Conservation (phyloP, 2,888 invertebrate genomes). For the Plebejus argus region DNA sequence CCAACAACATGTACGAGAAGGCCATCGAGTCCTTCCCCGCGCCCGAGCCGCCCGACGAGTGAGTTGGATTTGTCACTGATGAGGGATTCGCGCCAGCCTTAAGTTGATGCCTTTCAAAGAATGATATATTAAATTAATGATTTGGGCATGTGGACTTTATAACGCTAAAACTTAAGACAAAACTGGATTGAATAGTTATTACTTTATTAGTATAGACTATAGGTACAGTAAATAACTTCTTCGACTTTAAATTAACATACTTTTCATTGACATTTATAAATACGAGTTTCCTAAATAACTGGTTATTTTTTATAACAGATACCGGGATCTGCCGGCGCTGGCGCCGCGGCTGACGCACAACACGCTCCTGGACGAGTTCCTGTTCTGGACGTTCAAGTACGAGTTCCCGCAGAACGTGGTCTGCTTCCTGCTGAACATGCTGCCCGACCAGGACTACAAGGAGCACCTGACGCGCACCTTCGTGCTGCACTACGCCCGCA, state of each 20-base stretch:
- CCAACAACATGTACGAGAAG: conserved; percentile 88
- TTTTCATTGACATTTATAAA: too few relatives aligned
- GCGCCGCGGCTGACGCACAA: conserved; percentile 89
- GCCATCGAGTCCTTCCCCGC: conserved; percentile 90
- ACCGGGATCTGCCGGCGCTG: conserved; percentile 89
- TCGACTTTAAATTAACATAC: too few relatives aligned
- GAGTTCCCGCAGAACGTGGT: conserved; percentile 99
- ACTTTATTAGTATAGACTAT: too few relatives aligned
- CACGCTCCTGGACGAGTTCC: conserved; percentile 95
- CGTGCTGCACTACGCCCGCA: conserved; percentile 97
- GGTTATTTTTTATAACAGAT: conserved; percentile 70
- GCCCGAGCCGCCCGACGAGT: conserved; percentile 78
- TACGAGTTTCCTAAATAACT: conserved; percentile 44
- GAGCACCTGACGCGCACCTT: conserved; percentile 96
- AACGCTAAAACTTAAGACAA: too few relatives aligned
- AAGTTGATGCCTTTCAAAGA: too few relatives aligned
- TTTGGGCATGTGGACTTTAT: too few relatives aligned
- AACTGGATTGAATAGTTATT: too few relatives aligned
- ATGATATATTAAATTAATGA: too few relatives aligned
- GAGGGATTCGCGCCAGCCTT: too few relatives aligned
- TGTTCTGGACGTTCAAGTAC: conserved; percentile 98
- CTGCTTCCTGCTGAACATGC: conserved; percentile 95
- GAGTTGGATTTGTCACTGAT: conserved; percentile 45
- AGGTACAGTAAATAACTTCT: too few relatives aligned
- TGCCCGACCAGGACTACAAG: conserved; percentile 97